phyloP scores from a whole-genome alignment of 2,888 invertebrate genomes.

The Amphipoea oculea region DNA sequence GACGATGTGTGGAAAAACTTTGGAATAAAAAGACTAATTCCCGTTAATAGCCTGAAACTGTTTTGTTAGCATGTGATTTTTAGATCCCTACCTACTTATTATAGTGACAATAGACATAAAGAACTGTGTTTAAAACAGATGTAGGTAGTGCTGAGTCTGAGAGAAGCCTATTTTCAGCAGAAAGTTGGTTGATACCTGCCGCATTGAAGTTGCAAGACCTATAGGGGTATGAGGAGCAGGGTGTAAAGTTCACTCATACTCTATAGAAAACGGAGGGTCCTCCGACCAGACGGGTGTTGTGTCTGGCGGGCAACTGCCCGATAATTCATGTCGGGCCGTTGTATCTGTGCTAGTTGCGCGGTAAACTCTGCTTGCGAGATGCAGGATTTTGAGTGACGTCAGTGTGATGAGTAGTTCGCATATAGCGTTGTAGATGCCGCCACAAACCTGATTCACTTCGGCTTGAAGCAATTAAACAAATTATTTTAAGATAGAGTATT shows the following conservation, averaged over 20 bases:
- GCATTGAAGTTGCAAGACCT: neutral
- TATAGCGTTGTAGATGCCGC: too few relatives aligned
- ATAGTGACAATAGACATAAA: neutral
- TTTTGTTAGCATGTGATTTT: neutral
- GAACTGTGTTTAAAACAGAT: too few relatives aligned
- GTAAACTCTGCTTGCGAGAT: too few relatives aligned
- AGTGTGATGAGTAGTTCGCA: too few relatives aligned
- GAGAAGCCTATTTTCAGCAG: neutral
- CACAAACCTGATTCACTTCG: too few relatives aligned
- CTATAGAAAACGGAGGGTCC: too few relatives aligned
- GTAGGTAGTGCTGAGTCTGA: neutral
- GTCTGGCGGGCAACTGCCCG: too few relatives aligned
- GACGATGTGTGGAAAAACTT: neutral
- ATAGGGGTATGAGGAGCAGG: too few relatives aligned
- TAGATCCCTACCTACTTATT: neutral
- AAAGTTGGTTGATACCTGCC: neutral
- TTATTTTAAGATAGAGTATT: neutral
- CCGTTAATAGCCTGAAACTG: conserved; percentile 6
- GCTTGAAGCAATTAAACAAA: neutral
- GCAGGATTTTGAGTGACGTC: too few relatives aligned
- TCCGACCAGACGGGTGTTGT: too few relatives aligned
- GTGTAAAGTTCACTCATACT: neutral
- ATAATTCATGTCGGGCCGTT: too few relatives aligned
- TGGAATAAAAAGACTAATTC: neutral
- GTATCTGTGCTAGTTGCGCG: too few relatives aligned